Evolutionary conservation across 2,113 vertebrate species (phyloP).

Genomic region (Apodemus speciosus): DNA sequence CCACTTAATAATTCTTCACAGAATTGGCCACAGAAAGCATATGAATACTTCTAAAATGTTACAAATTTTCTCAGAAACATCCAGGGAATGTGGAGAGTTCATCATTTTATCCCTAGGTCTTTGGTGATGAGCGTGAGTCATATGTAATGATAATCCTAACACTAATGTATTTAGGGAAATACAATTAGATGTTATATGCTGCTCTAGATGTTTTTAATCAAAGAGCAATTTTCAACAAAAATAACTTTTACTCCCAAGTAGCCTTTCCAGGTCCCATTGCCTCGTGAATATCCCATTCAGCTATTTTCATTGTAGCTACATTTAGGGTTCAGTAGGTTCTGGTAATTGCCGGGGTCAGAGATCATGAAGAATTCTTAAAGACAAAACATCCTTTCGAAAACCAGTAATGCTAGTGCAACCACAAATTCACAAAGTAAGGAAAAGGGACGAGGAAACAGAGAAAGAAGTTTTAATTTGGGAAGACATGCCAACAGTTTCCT

Average conservation of each 20-base stretch:
- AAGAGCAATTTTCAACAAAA: slow-evolving; percentile 56
- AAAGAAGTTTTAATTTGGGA: slow-evolving; percentile 53
- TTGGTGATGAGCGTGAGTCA: neutral
- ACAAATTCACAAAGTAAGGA: neutral
- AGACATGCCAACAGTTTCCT: slow-evolving; percentile 11
- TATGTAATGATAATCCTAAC: neutral
- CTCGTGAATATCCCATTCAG: neutral
- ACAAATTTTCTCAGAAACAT: neutral
- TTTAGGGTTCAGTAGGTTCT: neutral
- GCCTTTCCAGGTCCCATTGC: neutral
- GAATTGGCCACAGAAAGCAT: neutral
- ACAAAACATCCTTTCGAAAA: neutral
- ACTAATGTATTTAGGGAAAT: slow-evolving; percentile 58
- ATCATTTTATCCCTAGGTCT: too few species aligned
- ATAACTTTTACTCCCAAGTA: slow-evolving; percentile 46
- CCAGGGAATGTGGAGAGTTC: neutral
- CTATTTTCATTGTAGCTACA: slow-evolving; percentile 18
- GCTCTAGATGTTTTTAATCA: slow-evolving; percentile 58
- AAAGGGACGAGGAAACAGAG: neutral
- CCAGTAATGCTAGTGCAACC: neutral
- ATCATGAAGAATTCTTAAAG: slow-evolving; percentile 26
- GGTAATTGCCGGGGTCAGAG: neutral
- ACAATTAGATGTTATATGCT: slow-evolving; percentile 55
- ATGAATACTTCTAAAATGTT: neutral
- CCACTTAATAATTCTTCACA: neutral